A percentile compares a stretch with the other conserved stretches of the same genome.
Conservation (phyloP, 2,888 invertebrate genomes). For the Andrena bucephala region DNA sequence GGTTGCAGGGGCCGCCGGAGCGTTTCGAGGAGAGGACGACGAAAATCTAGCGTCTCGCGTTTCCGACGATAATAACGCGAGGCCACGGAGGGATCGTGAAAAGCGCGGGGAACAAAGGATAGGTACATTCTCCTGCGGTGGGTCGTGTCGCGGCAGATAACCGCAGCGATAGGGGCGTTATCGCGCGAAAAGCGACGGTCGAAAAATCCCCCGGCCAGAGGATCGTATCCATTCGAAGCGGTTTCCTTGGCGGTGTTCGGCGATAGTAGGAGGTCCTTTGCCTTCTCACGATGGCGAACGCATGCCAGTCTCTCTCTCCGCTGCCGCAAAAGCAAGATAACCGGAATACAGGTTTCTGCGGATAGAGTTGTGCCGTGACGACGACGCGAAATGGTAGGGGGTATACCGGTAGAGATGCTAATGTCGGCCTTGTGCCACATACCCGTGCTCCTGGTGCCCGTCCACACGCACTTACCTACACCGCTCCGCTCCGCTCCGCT, state of each 20-base stretch:
- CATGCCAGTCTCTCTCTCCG: slow-evolving; percentile 62
- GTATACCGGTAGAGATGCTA: slow-evolving; percentile 85
- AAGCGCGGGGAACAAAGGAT: slow-evolving; percentile 50
- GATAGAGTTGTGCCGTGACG: slow-evolving; percentile 80
- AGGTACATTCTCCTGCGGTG: slow-evolving; percentile 17
- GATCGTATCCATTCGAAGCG: slow-evolving; percentile 59
- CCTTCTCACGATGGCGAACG: slow-evolving; percentile 65
- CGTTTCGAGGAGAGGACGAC: not conserved
- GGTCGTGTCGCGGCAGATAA: slow-evolving; percentile 41
- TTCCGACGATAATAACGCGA: slow-evolving; percentile 24
- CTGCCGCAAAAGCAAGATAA: slow-evolving; percentile 77
- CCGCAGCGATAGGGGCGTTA: slow-evolving; percentile 48
- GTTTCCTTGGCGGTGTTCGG: slow-evolving; percentile 47
- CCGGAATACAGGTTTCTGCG: slow-evolving; percentile 82
- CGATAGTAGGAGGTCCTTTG: slow-evolving; percentile 65
- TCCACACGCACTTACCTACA: slow-evolving; percentile 64
- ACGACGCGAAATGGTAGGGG: slow-evolving; percentile 79
- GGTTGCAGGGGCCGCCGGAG: not conserved
- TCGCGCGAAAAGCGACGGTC: slow-evolving; percentile 43
- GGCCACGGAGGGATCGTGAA: slow-evolving; percentile 25
- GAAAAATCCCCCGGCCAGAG: slow-evolving; percentile 39
- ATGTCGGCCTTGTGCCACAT: slow-evolving; percentile 85
- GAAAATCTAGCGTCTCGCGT: slow-evolving; percentile 38
- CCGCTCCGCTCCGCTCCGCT: slow-evolving; percentile 13
- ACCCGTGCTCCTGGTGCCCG: slow-evolving; percentile 79